These are phyloP conservation scores for Falco biarmicus DNA, from an alignment of 2,797 vertebrate species.

Conservation along the genomic window DNA sequence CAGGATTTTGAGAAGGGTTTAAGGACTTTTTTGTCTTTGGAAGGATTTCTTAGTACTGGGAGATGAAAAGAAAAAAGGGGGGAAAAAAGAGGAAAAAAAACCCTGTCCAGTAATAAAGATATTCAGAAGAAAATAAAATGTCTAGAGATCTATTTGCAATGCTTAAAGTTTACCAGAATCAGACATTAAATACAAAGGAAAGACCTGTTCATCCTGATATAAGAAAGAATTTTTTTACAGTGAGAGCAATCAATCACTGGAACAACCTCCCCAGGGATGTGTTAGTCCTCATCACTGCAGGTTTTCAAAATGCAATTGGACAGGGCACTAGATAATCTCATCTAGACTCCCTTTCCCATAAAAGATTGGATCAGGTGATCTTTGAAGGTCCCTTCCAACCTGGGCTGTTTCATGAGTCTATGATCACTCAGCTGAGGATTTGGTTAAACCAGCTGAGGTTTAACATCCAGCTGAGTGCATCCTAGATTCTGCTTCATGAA, in stretches of 20 bases:
- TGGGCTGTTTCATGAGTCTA: neutral
- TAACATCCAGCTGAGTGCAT: neutral
- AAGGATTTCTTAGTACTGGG: neutral
- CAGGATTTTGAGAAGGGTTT: neutral
- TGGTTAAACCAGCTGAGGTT: neutral
- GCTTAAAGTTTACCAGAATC: neutral
- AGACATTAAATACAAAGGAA: neutral
- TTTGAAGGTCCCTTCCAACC: neutral
- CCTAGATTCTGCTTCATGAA: neutral
- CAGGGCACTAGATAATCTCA: neutral
- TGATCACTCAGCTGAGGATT: neutral
- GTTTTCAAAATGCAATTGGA: neutral
- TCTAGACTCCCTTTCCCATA: neutral
- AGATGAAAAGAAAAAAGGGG: neutral
- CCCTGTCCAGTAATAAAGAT: neutral
- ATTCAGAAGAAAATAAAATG: neutral
- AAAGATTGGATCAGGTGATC: neutral
- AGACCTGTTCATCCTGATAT: neutral
- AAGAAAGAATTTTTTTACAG: neutral
- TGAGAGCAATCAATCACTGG: neutral
- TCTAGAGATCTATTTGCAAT: neutral
- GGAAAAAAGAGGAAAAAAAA: neutral
- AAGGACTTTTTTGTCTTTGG: neutral
- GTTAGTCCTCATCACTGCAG: neutral
- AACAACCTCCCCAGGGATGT: neutral